Evolutionary conservation across 2,797 vertebrate genomes (phyloP).

Genomic region (Chrysocyon brachyurus): DNA sequence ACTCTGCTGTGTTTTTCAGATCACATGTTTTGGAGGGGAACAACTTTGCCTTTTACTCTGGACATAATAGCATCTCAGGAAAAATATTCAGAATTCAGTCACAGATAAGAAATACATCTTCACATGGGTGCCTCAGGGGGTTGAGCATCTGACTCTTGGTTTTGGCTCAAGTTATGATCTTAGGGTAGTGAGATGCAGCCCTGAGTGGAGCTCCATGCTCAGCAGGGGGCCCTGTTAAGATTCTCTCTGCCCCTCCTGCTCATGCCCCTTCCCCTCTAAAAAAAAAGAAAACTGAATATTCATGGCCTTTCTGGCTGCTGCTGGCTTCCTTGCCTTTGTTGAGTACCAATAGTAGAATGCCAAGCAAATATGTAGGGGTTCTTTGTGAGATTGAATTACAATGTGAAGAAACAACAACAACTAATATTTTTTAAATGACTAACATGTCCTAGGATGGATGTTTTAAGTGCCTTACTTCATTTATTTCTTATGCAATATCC

Average conservation of each 20-base stretch:
- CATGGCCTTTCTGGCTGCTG: neutral
- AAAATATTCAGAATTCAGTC: conserved; percentile 48
- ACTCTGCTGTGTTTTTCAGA: conserved; percentile 22
- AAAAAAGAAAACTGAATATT: neutral
- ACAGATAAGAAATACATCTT: neutral
- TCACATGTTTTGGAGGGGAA: neutral
- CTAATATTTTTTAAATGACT: conserved; percentile 43
- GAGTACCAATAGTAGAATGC: neutral
- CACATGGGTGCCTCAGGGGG: neutral
- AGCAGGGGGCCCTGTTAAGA: neutral
- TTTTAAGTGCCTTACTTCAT: conserved; percentile 41
- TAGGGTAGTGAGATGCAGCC: neutral
- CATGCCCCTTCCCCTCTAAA: neutral
- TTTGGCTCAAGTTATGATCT: neutral
- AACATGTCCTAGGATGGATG: neutral
- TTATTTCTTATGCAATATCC: neutral
- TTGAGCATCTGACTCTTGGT: neutral
- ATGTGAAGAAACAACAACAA: neutral
- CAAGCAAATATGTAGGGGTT: neutral
- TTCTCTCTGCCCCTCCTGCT: neutral
- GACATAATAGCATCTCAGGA: neutral
- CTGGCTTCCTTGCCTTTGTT: neutral
- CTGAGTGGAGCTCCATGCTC: neutral
- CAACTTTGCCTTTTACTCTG: conserved; percentile 1
- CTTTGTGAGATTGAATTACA: conserved; percentile 42